These are phyloP conservation scores for Anableps anableps DNA, from an alignment of 2,797 vertebrate genomes.

Conservation along the genomic window DNA sequence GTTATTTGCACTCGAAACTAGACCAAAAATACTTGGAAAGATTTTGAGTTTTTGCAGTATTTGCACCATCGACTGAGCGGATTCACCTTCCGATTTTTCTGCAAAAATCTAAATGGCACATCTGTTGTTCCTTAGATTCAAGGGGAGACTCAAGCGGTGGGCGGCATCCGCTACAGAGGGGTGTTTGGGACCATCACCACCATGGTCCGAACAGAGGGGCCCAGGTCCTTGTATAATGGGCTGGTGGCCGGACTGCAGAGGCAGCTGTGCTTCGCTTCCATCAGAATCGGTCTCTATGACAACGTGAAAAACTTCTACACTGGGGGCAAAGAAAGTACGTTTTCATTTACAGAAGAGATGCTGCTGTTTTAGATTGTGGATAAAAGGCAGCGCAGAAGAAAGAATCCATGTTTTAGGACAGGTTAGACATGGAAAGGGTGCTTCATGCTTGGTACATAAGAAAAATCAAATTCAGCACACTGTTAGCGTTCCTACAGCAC, in stretches of 20 bases:
- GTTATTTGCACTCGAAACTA: no score
- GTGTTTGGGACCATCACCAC: conserved; percentile 89
- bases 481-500: neutral
- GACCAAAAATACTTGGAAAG: no score
- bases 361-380: neutral
- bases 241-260: conserved; percentile 88
- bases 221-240: conserved; percentile 85
- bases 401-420: neutral
- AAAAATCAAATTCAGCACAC: neutral
- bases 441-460: neutral
- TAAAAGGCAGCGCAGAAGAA: neutral
- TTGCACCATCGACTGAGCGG: conserved; percentile 9
- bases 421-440: neutral
- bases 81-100: conserved; percentile 1
- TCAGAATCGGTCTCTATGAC: conserved; percentile 90
- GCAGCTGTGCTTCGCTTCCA: conserved; percentile 87
- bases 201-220: conserved; percentile 86
- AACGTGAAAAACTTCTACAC: conserved; percentile 86
- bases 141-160: conserved; percentile 79
- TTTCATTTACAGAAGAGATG: neutral
- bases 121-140: conserved; percentile 81
- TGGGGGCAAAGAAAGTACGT: conserved; percentile 85
- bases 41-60: no score
- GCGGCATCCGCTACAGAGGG: conserved; percentile 82
- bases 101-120: neutral